A percentile compares a stretch with the other conserved stretches of the same genome.
Evolutionary conservation across 2,113 vertebrate species (phyloP).

Genomic region (Syngnathus scovelli): DNA sequence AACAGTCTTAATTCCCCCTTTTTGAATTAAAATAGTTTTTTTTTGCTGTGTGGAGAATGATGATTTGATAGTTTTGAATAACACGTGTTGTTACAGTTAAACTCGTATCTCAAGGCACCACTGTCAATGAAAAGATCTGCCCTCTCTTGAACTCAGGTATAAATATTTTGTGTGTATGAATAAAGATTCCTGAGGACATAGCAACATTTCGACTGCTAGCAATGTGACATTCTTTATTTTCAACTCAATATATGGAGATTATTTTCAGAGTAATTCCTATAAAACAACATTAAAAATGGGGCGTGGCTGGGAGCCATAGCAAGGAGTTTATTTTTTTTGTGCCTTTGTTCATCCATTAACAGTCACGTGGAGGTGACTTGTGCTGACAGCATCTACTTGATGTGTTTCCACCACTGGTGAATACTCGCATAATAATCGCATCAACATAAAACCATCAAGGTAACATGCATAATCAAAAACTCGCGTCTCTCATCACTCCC

Average conservation of each 20-base stretch:
- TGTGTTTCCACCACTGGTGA: slow-evolving; percentile 24
- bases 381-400: slow-evolving; percentile 35
- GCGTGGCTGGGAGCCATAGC: not conserved
- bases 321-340: slow-evolving; percentile 24
- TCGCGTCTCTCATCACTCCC: slow-evolving; percentile 25
- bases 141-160: slow-evolving; percentile 18
- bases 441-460: slow-evolving; percentile 37
- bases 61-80: too few species aligned
- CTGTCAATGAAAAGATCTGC: slow-evolving; percentile 8
- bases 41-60: not conserved
- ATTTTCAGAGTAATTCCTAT: slow-evolving; percentile 23
- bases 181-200: slow-evolving; percentile 61
- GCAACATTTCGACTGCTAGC: slow-evolving; percentile 35
- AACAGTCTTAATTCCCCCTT: not conserved
- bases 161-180: slow-evolving; percentile 22
- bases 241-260: slow-evolving; percentile 14
- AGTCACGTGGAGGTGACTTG: slow-evolving; percentile 31
- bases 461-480: slow-evolving; percentile 63
- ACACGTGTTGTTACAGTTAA: too few species aligned
- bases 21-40: not conserved
- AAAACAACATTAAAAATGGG: slow-evolving; percentile 33
- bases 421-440: slow-evolving; percentile 9
- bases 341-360: slow-evolving; percentile 43
- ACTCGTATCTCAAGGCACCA: not conserved
- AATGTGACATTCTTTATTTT: slow-evolving; percentile 41